These are phyloP conservation scores for Siniperca undulata DNA, from an alignment of 2,797 vertebrate species.

Conservation along the genomic window DNA sequence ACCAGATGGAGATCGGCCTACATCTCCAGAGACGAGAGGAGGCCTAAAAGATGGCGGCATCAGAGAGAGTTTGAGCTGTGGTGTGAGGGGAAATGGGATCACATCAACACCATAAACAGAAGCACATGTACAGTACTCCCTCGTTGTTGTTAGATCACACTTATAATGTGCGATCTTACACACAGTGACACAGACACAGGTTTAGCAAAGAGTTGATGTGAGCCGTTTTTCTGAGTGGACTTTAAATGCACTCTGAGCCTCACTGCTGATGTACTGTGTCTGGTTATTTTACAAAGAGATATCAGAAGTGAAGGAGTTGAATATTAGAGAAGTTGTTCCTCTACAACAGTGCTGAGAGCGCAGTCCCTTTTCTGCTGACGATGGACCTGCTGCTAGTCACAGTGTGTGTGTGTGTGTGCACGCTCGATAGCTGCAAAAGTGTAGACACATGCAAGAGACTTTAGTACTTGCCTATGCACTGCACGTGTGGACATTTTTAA, in stretches of 20 bases:
- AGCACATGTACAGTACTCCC: background rate
- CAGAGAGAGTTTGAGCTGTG: constrained; percentile 25
- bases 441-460: constrained; percentile 36
- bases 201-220: background rate
- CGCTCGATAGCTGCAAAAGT: constrained; percentile 24
- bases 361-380: constrained; percentile 76
- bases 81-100: constrained; percentile 18
- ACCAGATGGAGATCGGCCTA: constrained; percentile 89
- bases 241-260: constrained; percentile 37
- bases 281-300: constrained; percentile 48
- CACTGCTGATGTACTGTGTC: constrained; percentile 18
- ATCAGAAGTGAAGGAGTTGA: constrained; percentile 59
- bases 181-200: background rate
- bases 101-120: constrained; percentile 14
- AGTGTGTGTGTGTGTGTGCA: constrained; percentile 26
- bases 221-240: constrained; percentile 7
- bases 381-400: constrained; percentile 56
- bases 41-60: constrained; percentile 42
- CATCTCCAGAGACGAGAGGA: constrained; percentile 82
- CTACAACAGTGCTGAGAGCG: constrained; percentile 68
- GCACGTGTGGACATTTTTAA: constrained; percentile 10
- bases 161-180: constrained; percentile 1
- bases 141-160: constrained; percentile 4
- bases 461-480: constrained; percentile 22
- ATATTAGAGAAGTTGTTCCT: constrained; percentile 72